Base-by-base conservation (phyloP, 2,888 invertebrate genomes). In the Altica lythri region DNA sequence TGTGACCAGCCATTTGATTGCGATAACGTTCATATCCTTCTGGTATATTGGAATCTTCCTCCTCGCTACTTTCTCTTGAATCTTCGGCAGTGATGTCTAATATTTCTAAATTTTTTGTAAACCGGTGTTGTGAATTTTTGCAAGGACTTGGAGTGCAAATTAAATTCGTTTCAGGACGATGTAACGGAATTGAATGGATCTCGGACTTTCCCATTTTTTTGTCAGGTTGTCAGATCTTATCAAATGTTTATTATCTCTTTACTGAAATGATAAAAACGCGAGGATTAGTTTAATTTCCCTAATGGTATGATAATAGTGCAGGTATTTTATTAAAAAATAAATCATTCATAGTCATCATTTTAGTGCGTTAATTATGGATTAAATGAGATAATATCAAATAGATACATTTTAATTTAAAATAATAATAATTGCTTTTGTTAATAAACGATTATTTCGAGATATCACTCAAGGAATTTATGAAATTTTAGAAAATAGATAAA, bases 1-100 rank as follows among this genome's bases (percentile, higher is more conserved):
- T 76, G 71, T 88, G 88, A 0, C 88, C 88, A 38, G 85, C 85
- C 6, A 87, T 86, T 74, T 87, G 87, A 59, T 82, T 81, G 44
- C 79, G 79, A 50, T 86, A 74, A 10, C 75, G 49, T 29, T 59
- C 52, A 14, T 45, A 49, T 12, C 43, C 51, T 13, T 45, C 30
- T 2, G 55, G 55, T 13, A 53, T 49, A 2, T 27, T 12, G 10
- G 48, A n/a, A 9, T 27, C 50, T n/a, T 40, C 44, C 2, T 29
- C 53, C 10, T 40, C 53, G 8, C 35, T 43, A 2, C n/a, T 13
- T 13, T 49, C 38, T 34, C 35, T 22, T 9, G 19, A 12, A n/a
- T 17, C 27, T 18, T 50, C 37, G 3, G 16, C 48, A 4, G 37
- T 12, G 10, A 43, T 19, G 13, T 50, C 45, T 8, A 47, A 32